Base-by-base conservation (phyloP, 2,113 vertebrate genomes). In the Kryptolebias marmoratus region DNA sequence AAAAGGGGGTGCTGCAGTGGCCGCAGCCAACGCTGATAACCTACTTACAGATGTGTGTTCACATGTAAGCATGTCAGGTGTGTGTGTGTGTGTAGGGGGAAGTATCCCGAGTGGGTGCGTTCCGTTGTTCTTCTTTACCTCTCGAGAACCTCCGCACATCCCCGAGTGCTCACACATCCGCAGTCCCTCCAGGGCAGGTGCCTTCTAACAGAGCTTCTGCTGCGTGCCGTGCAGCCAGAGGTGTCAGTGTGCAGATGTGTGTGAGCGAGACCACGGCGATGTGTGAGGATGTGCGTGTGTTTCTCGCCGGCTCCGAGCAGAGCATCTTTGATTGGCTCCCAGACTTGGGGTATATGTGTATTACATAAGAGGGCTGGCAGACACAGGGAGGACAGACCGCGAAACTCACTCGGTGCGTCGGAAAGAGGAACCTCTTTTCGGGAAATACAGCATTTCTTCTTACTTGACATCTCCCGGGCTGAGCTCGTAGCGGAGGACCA, bases 331-430 rank as follows among this genome's bases (percentile, higher is more conserved):
- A 93, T 93, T 92, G 91, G 91, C 86, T 89, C 83, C 84, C 86
- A 89, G 87, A 90, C 88, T 91, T 78, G 10, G 86, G 88, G 87
- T 87, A 91, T 92, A 92, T 92, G 89, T 91, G 85, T 90, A 88
- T 93, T 93, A 92, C 93, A 92, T 93, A 93, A 93, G 85, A 78
- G 81, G 81, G 86, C 85, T 92, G 89, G 89, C 89, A 93, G 93
- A 92, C 90, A 91, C 87, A 75, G 87, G 89, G 88, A 92, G 88
- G 91, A 91, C 82, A 80, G 79, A 88, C 72, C 48, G 88, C 57
- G 88, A 88, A 81, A 89, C 86, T 88, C 75, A 71, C 86, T 87
- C 77, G 27, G 83, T 79, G 88, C 89, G 71, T 89, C 81, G 85
- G 88, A 87, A 82, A 89, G 74, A 89, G 75, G 68, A 90, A 84